Percentiles rank a stretch among this genome's conserved stretches.
Evolutionary conservation across 2,797 vertebrate genomes (phyloP).

Genomic region (Myripristis murdjan): DNA sequence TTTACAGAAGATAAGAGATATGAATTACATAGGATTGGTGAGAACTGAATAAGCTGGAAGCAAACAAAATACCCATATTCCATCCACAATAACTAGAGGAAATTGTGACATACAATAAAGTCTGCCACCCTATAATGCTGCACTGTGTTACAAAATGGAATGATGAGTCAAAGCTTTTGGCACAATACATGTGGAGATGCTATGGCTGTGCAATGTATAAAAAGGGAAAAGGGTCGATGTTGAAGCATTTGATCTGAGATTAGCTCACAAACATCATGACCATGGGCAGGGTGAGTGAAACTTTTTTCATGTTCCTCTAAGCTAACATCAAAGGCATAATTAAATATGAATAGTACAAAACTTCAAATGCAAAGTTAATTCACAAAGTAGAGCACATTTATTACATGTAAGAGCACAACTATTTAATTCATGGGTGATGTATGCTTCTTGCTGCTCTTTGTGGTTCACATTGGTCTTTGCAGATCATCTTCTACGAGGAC

Average conservation of each 20-base stretch:
- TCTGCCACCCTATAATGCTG: slow-evolving; percentile 55
- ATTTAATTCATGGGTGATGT: not conserved
- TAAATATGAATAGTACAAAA: too few relatives aligned
- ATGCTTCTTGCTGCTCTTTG: not conserved
- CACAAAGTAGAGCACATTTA: too few relatives aligned
- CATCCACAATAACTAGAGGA: slow-evolving; percentile 43
- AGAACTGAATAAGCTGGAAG: slow-evolving; percentile 40
- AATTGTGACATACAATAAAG: slow-evolving; percentile 54
- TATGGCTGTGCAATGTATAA: slow-evolving; percentile 73
- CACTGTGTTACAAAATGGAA: slow-evolving; percentile 70
- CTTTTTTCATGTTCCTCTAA: not conserved
- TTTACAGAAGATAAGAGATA: not conserved
- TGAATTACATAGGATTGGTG: slow-evolving; percentile 17
- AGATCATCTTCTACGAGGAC: slow-evolving; percentile 80
- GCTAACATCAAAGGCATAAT: not conserved
- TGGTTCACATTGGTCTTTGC: not conserved
- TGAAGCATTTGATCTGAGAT: slow-evolving; percentile 65
- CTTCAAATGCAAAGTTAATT: not conserved
- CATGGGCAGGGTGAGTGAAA: slow-evolving; percentile 75
- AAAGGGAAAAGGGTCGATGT: slow-evolving; percentile 67
- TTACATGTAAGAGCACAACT: not conserved
- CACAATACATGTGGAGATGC: slow-evolving; percentile 71
- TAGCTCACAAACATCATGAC: slow-evolving; percentile 64
- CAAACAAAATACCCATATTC: slow-evolving; percentile 23
- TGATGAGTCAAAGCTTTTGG: slow-evolving; percentile 77